phyloP scores from a whole-genome alignment of 2,888 invertebrate species.

The Himalopsyche japonica region DNA sequence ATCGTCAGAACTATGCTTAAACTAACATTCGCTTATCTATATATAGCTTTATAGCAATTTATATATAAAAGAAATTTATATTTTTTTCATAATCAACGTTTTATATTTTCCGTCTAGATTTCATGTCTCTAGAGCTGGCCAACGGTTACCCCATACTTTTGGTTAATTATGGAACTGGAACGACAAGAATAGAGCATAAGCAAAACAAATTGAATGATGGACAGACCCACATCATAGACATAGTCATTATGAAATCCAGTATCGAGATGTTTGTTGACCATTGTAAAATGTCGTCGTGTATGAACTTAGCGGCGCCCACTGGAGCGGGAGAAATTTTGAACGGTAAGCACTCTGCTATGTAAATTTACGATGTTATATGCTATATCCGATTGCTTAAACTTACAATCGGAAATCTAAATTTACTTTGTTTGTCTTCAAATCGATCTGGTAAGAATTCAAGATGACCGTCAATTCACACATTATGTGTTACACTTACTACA shows the following conservation, averaged over 20 bases:
- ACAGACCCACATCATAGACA: slow-evolving; percentile 84
- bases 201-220: slow-evolving; percentile 80
- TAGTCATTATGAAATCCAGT: slow-evolving; percentile 65
- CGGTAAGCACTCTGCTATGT: slow-evolving; percentile 48
- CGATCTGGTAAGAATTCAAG: no score
- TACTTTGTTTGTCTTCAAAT: no score
- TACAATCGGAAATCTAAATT: no score
- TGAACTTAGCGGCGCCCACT: slow-evolving; percentile 70
- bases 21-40: no score
- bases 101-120: slow-evolving; percentile 63
- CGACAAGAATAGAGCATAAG: slow-evolving; percentile 69
- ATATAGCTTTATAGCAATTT: no score
- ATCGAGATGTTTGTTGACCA: slow-evolving; percentile 81
- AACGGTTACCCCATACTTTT: slow-evolving; percentile 82
- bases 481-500: no score
- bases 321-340: slow-evolving; percentile 76
- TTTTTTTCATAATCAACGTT: slow-evolving; percentile 18
- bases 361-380: no score
- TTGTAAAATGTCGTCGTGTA: slow-evolving; percentile 70
- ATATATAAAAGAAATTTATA: not conserved
- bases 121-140: slow-evolving; percentile 84
- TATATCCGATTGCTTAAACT: no score
- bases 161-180: slow-evolving; percentile 87
- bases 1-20: no score
- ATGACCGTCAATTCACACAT: no score